Conservation (phyloP, 2,888 invertebrate genomes). For the Tortricodes alternella region DNA sequence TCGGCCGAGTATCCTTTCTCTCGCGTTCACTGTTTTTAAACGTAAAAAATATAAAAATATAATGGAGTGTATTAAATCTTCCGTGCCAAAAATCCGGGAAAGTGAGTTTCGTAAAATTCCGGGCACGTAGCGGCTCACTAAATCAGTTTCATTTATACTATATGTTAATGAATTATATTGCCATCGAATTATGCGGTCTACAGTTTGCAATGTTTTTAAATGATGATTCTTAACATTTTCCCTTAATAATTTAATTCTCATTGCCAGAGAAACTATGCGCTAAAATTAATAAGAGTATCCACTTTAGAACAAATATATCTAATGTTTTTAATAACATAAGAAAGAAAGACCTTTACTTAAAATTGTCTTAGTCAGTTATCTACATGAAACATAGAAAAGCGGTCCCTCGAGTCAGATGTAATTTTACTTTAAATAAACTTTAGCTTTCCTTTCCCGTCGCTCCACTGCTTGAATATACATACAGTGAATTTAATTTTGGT, state of each 20-base stretch:
- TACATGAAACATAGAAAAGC: not conserved
- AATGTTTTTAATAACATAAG: too few relatives aligned
- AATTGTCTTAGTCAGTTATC: not conserved
- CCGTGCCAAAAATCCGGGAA: conserved; percentile 27
- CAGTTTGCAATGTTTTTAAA: not conserved
- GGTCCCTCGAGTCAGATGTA: not conserved
- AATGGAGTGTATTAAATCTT: conserved; percentile 27
- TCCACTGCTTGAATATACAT: not conserved
- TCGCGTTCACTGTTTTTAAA: not conserved
- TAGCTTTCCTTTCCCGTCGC: not conserved
- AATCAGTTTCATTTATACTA: conserved; percentile 28
- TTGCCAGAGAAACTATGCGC: too few relatives aligned
- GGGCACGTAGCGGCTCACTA: conserved; percentile 27
- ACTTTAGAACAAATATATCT: too few relatives aligned
- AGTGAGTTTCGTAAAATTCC: conserved; percentile 13
- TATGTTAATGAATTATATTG: conserved; percentile 22
- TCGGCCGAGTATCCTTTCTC: not conserved
- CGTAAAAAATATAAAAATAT: conserved; percentile 11
- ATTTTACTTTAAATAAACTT: not conserved
- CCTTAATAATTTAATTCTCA: too few relatives aligned
- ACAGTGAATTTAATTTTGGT: not conserved
- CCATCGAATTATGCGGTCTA: conserved; percentile 10
- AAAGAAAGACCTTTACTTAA: not conserved
- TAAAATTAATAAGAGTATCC: too few relatives aligned
- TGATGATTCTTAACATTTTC: too few relatives aligned